Conservation (phyloP, 2,113 vertebrate species). For the Mungos mungo region DNA sequence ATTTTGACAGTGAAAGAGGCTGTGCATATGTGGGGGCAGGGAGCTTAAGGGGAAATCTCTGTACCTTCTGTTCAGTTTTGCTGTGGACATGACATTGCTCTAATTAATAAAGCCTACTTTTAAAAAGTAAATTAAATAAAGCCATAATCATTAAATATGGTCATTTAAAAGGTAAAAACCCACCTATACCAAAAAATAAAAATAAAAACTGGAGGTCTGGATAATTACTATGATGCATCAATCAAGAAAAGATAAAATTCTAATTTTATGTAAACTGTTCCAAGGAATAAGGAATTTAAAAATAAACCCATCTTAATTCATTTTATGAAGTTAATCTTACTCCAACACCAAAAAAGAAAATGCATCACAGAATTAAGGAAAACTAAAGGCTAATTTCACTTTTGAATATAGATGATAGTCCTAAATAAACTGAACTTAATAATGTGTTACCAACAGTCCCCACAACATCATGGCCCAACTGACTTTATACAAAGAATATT, state of each 20-base stretch:
- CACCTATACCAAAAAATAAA: background rate
- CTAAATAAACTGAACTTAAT: background rate
- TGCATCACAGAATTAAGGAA: background rate
- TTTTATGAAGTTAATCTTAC: background rate
- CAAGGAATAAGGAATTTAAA: background rate
- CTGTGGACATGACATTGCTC: background rate
- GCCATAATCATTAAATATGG: background rate
- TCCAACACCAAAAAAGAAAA: background rate
- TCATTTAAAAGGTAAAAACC: background rate
- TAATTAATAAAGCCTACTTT: background rate
- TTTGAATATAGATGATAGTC: background rate
- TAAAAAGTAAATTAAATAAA: background rate
- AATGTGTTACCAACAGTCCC: background rate
- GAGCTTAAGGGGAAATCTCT: background rate
- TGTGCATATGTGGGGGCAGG: background rate
- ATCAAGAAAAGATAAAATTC: background rate
- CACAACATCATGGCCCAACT: background rate
- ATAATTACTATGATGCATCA: background rate
- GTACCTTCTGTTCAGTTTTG: background rate
- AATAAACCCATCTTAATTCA: slow-evolving; percentile 22
- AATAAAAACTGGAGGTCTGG: background rate
- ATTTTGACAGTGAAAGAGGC: background rate
- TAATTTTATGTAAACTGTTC: background rate
- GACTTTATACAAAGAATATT: background rate
- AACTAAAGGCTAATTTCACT: background rate